Evolutionary conservation across 2,113 vertebrate genomes (phyloP).

Genomic region (Rallus limicola): DNA sequence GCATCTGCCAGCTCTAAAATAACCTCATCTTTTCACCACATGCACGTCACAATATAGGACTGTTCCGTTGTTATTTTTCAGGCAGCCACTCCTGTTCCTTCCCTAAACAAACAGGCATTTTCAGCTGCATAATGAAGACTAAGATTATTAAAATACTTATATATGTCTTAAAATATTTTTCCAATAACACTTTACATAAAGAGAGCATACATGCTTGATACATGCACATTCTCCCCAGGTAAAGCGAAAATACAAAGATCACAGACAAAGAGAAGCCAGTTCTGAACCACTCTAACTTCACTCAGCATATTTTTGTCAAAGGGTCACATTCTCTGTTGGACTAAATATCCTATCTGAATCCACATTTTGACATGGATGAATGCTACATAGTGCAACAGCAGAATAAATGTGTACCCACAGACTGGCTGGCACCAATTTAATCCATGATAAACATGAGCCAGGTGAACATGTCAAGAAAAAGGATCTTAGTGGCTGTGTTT

Average conservation of each 20-base stretch:
- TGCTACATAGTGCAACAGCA: neutral
- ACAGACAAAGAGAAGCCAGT: neutral
- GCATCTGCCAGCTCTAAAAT: slow-evolving; percentile 57
- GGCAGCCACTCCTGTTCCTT: neutral
- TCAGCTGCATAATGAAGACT: neutral
- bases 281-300: neutral
- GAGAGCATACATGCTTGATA: neutral
- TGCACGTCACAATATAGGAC: neutral
- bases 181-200: neutral
- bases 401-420: neutral
- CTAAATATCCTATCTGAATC: neutral
- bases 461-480: neutral
- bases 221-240: neutral
- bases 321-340: neutral
- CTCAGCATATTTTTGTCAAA: neutral
- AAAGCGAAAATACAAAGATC: neutral
- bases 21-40: neutral
- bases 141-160: neutral
- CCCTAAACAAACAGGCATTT: neutral
- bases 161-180: neutral
- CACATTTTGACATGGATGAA: slow-evolving; percentile 12
- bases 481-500: neutral
- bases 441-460: neutral
- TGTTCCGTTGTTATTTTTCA: neutral
- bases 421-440: neutral